Conservation (phyloP, 2,113 vertebrate species). For the Garra rufa region DNA sequence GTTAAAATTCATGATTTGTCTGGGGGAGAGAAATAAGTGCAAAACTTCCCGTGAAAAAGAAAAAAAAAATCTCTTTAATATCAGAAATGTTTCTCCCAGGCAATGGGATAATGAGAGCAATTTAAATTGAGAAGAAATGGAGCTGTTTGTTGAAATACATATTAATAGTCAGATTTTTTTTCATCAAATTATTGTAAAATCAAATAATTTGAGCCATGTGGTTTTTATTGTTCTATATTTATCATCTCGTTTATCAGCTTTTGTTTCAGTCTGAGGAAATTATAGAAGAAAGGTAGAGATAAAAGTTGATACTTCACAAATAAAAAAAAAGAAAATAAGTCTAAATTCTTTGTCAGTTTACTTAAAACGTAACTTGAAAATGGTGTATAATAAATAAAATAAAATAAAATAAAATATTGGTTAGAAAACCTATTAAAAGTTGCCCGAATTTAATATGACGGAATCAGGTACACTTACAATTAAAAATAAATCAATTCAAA, state of each 20-base stretch:
- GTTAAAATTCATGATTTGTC: conserved; percentile 13
- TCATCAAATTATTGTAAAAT: not conserved
- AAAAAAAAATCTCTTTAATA: not conserved
- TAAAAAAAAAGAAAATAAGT: too few species aligned
- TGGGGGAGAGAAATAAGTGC: conserved; percentile 25
- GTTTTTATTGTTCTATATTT: not conserved
- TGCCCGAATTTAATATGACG: too few species aligned
- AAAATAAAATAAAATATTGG: too few species aligned
- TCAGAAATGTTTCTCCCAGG: not conserved
- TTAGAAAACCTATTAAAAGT: too few species aligned
- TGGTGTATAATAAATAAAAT: too few species aligned
- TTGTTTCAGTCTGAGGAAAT: not conserved
- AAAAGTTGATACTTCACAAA: not conserved
- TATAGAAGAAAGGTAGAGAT: not conserved
- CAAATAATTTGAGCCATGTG: not conserved
- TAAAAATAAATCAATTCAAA: not conserved
- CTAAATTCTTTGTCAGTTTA: too few species aligned
- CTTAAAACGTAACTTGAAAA: too few species aligned
- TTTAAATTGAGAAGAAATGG: not conserved
- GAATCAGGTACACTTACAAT: not conserved
- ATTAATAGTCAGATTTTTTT: not conserved
- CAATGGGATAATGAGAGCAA: not conserved
- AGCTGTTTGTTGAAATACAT: not conserved
- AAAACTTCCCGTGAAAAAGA: not conserved
- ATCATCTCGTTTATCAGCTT: not conserved